Percentiles rank a stretch among this genome's conserved stretches.
These are phyloP conservation scores for Protosalanx chinensis DNA, from an alignment of 2,797 vertebrate species.

Conservation along the genomic window DNA sequence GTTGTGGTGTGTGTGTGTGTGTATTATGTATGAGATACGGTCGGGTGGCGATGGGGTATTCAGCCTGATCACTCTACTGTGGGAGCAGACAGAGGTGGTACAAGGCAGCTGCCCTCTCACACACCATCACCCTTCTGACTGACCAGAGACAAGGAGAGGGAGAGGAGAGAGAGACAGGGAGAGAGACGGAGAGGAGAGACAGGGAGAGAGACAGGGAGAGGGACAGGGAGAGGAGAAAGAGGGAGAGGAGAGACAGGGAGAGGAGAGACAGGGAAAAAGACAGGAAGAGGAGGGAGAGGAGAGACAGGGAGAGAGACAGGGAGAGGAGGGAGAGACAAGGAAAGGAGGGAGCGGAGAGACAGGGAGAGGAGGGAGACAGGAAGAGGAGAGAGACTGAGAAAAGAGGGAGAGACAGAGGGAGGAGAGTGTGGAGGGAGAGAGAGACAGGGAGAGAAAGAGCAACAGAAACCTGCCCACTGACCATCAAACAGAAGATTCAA, in stretches of 20 bases:
- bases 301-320: not conserved
- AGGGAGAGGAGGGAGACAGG: too few relatives aligned
- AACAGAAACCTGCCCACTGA: too few relatives aligned
- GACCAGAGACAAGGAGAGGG: too few relatives aligned
- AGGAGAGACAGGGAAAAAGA: not conserved
- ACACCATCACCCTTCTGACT: too few relatives aligned
- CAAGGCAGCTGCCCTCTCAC: not conserved
- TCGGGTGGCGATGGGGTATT: not conserved
- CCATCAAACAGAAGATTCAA: too few relatives aligned
- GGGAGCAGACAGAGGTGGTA: not conserved
- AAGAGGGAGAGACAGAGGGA: too few relatives aligned
- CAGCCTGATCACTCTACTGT: not conserved
- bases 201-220: not conserved
- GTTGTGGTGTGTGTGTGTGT: not conserved
- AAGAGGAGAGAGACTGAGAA: too few relatives aligned
- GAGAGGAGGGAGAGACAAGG: too few relatives aligned
- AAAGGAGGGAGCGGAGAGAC: too few relatives aligned
- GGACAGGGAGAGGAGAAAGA: not conserved
- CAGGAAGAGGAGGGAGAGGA: not conserved
- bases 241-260: not conserved
- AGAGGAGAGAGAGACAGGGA: not conserved
- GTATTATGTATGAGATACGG: not conserved
- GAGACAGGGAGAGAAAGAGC: too few relatives aligned
- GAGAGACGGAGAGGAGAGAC: not conserved
- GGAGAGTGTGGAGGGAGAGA: too few relatives aligned